phyloP scores from a whole-genome alignment of 2,797 vertebrate species.

The Galaxias olidus region DNA sequence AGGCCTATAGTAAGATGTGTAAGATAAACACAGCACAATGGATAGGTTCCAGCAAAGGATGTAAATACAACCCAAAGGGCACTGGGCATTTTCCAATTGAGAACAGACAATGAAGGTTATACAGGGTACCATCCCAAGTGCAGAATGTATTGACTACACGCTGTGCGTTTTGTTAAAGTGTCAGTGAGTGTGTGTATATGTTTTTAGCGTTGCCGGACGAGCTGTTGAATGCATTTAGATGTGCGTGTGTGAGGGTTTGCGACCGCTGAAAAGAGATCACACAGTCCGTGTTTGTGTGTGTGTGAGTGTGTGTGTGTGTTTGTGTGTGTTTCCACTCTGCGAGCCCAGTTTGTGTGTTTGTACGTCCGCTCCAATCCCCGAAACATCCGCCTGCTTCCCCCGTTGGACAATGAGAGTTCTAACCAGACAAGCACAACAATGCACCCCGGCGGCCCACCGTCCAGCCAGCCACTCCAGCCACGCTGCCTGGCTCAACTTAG shows the following conservation, averaged over 20 bases:
- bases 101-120: background rate
- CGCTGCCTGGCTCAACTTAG: slow-evolving; percentile 49
- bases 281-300: slow-evolving; percentile 6
- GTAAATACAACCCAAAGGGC: slow-evolving; percentile 16
- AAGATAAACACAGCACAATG: slow-evolving; percentile 5
- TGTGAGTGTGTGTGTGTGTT: slow-evolving; percentile 9
- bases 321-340: background rate
- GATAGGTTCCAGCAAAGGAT: background rate
- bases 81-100: background rate
- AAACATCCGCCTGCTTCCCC: slow-evolving; percentile 5
- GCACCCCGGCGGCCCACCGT: background rate
- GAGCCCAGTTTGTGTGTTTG: slow-evolving; percentile 8
- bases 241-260: background rate
- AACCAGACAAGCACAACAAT: slow-evolving; percentile 42
- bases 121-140: background rate
- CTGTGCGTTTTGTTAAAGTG: background rate
- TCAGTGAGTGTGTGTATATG: background rate
- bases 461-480: slow-evolving; percentile 15
- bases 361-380: background rate
- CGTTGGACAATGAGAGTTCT: slow-evolving; percentile 35
- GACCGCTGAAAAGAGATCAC: background rate
- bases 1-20: background rate
- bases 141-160: background rate
- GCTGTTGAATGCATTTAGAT: no score
- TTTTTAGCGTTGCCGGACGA: background rate